Conservation (phyloP, 1,140 invertebrate genomes). For the Neodiprion fabricii region DNA sequence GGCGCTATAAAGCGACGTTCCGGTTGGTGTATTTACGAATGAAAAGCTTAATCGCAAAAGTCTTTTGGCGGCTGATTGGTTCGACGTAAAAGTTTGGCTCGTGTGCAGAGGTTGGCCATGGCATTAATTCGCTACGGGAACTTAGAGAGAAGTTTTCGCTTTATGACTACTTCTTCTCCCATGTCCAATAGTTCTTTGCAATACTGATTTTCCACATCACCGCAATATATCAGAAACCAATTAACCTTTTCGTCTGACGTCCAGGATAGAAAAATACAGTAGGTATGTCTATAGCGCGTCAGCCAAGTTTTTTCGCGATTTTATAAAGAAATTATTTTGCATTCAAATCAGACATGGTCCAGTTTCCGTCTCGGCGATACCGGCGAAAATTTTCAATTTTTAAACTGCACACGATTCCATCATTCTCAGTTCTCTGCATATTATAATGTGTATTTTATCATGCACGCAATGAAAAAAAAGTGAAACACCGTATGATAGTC, state of each 20-base stretch:
- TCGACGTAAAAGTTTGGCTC: no score
- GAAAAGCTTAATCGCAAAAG: neutral
- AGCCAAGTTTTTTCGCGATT: no score
- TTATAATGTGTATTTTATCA: neutral
- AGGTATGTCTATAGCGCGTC: no score
- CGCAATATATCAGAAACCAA: no score
- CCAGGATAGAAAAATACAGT: no score
- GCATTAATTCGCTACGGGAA: neutral
- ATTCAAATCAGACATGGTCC: neutral
- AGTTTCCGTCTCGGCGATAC: neutral
- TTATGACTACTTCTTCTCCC: no score
- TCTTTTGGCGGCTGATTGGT: neutral
- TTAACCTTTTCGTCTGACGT: no score
- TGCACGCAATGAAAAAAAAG: neutral
- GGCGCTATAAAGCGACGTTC: neutral
- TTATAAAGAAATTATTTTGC: neutral
- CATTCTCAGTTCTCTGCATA: neutral
- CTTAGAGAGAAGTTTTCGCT: neutral
- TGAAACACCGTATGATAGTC: neutral
- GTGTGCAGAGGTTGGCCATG: no score
- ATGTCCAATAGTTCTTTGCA: no score
- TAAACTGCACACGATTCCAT: neutral
- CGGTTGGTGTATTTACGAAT: neutral
- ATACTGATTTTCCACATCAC: no score
- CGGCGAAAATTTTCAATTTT: neutral